Conservation (phyloP, 2,797 vertebrate species). For the Pseudotriccus pelzelni region DNA sequence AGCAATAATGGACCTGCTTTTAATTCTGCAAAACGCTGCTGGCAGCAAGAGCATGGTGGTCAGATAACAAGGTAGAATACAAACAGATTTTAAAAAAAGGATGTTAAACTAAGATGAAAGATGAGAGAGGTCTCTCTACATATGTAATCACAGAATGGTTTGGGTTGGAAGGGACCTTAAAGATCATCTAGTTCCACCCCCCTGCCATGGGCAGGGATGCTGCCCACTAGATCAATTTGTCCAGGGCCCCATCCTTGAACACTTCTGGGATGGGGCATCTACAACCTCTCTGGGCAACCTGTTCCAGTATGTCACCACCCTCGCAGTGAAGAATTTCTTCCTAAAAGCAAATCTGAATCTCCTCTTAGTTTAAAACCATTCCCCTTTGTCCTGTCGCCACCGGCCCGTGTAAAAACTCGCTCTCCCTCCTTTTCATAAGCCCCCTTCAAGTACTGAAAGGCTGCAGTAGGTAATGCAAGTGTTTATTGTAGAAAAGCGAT, state of each 20-base stretch:
- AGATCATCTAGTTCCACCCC: background rate
- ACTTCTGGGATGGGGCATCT: background rate
- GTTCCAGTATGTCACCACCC: background rate
- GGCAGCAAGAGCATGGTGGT: accelerated
- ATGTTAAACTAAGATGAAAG: background rate
- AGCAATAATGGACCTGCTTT: background rate
- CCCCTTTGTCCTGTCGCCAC: background rate
- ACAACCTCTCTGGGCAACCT: background rate
- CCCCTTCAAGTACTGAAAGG: too few species aligned
- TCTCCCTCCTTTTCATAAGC: background rate
- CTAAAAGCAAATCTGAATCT: background rate
- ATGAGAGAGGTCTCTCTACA: background rate
- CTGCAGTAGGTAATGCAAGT: background rate
- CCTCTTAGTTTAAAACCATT: background rate
- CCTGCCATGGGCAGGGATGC: background rate
- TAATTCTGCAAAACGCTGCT: background rate
- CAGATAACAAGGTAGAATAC: background rate
- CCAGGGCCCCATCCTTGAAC: background rate
- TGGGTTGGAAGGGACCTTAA: background rate
- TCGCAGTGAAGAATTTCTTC: background rate
- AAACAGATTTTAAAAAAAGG: background rate
- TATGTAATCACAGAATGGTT: background rate
- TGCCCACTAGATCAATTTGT: background rate
- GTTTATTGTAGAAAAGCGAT: background rate
- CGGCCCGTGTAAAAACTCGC: background rate